These are phyloP conservation scores for Globodera ellingtonae DNA, from an alignment of 1,140 invertebrate species.

Conservation along the genomic window DNA sequence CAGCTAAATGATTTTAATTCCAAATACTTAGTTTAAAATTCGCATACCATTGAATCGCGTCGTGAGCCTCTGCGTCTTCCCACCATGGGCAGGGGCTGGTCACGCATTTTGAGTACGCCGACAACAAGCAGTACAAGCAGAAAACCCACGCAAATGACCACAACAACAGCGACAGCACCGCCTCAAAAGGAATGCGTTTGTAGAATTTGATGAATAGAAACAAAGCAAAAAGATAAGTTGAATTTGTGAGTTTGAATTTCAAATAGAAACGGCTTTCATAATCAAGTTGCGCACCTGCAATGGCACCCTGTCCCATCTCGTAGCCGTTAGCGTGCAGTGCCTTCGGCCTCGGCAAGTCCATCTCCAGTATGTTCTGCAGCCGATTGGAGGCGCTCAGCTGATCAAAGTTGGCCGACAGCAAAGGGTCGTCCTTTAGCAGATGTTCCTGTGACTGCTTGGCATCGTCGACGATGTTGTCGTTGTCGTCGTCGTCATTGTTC, in stretches of 20 bases:
- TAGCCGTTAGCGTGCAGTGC: slow-evolving; percentile 61
- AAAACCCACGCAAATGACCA: slow-evolving; percentile 65
- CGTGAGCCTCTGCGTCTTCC: slow-evolving; percentile 42
- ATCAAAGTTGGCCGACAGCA: slow-evolving; percentile 59
- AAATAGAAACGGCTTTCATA: slow-evolving; percentile 19
- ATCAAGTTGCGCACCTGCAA: slow-evolving; percentile 44
- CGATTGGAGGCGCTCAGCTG: slow-evolving; percentile 56
- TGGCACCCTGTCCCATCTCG: slow-evolving; percentile 62
- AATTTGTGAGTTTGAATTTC: not conserved
- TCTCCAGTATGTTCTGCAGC: slow-evolving; percentile 65
- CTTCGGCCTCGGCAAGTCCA: slow-evolving; percentile 65
- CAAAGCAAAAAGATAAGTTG: too few relatives aligned
- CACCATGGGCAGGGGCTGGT: slow-evolving; percentile 49
- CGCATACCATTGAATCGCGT: slow-evolving; percentile 47
- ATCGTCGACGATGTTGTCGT: slow-evolving; percentile 9
- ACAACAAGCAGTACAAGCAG: slow-evolving; percentile 62
- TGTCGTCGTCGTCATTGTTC: slow-evolving; percentile 26
- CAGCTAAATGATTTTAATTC: slow-evolving; percentile 27
- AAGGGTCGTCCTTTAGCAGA: slow-evolving; percentile 53
- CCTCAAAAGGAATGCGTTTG: slow-evolving; percentile 14
- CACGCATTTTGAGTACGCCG: slow-evolving; percentile 64
- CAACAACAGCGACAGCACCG: slow-evolving; percentile 62
- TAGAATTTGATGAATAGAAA: too few relatives aligned
- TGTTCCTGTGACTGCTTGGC: slow-evolving; percentile 3
- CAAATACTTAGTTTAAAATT: not conserved